Percentiles rank a stretch among this genome's conserved stretches.
Evolutionary conservation across 2,888 invertebrate genomes (phyloP).

Genomic region (Hecatera dysodea): DNA sequence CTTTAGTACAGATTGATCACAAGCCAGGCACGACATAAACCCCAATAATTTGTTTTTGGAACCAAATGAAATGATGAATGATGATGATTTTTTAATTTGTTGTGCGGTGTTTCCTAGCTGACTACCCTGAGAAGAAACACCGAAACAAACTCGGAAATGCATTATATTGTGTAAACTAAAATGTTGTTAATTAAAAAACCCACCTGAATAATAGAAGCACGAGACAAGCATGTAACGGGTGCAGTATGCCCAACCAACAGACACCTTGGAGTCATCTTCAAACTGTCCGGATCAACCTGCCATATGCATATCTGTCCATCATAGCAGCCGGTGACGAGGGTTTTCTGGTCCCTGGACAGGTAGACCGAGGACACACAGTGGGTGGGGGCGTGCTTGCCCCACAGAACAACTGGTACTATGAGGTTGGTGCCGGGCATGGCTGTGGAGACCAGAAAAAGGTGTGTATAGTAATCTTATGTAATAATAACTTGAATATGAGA

Average conservation of each 20-base stretch:
- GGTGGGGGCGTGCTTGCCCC: slow-evolving; percentile 99
- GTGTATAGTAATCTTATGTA: not conserved
- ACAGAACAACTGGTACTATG: slow-evolving; percentile 98
- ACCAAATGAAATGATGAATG: too few species aligned
- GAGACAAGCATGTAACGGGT: slow-evolving; percentile 97
- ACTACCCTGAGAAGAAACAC: too few species aligned
- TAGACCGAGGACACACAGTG: slow-evolving; percentile 99
- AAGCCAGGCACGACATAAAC: too few species aligned
- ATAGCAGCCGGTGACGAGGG: slow-evolving; percentile 98
- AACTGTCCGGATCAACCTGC: slow-evolving; percentile 94
- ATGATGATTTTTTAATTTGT: too few species aligned
- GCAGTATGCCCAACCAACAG: slow-evolving; percentile 98
- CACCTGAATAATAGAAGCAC: slow-evolving; percentile 93
- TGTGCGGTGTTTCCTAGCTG: too few species aligned
- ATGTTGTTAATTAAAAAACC: too few species aligned
- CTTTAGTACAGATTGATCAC: too few species aligned
- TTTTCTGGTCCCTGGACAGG: slow-evolving; percentile 97
- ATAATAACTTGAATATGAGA: too few species aligned
- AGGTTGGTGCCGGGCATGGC: slow-evolving; percentile 96
- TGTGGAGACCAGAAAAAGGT: slow-evolving; percentile 50
- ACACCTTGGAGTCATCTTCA: slow-evolving; percentile 98
- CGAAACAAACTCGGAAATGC: too few species aligned
- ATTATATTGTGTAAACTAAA: too few species aligned
- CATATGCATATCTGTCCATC: slow-evolving; percentile 99
- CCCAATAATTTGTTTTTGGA: too few species aligned